A percentile compares a stretch with the other conserved stretches of the same genome.
These are phyloP conservation scores for Gobio occitaniae DNA, from an alignment of 2,797 vertebrate genomes.

Conservation along the genomic window DNA sequence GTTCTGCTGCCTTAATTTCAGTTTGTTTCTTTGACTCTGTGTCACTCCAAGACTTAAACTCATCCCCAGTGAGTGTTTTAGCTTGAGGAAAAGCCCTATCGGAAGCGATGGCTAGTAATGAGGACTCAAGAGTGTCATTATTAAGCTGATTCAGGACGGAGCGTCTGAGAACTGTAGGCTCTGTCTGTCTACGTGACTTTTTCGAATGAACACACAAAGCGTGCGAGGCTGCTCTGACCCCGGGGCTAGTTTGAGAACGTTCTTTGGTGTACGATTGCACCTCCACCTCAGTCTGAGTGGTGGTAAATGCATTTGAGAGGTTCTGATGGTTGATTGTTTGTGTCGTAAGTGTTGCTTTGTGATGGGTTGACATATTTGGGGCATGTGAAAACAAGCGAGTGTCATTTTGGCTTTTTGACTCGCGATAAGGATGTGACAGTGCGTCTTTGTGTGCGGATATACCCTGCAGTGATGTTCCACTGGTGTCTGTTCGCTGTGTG, in stretches of 20 bases:
- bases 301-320: slow-evolving; percentile 38
- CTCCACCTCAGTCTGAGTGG: slow-evolving; percentile 45
- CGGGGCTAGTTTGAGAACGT: slow-evolving; percentile 20
- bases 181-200: slow-evolving; percentile 10
- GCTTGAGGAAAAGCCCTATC: slow-evolving; percentile 6
- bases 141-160: slow-evolving; percentile 37
- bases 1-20: slow-evolving; percentile 9
- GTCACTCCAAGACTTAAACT: slow-evolving; percentile 24
- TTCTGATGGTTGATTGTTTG: slow-evolving; percentile 45
- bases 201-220: slow-evolving; percentile 23
- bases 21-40: slow-evolving; percentile 13
- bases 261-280: slow-evolving; percentile 37
- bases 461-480: slow-evolving; percentile 25
- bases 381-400: slow-evolving; percentile 43
- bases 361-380: slow-evolving; percentile 61
- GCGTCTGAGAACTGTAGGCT: slow-evolving; percentile 18
- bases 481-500: slow-evolving; percentile 49
- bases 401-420: slow-evolving; percentile 45
- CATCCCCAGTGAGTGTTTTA: neutral
- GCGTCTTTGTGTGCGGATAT: slow-evolving; percentile 36
- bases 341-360: slow-evolving; percentile 37
- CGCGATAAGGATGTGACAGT: slow-evolving; percentile 15
- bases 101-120: slow-evolving; percentile 20
- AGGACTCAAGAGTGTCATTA: slow-evolving; percentile 40
- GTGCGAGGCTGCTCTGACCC: neutral